Evolutionary conservation across 2,113 vertebrate genomes (phyloP), one percentile per base, ranked within the genome.

Genomic region (Festucalex cinctus): DNA sequence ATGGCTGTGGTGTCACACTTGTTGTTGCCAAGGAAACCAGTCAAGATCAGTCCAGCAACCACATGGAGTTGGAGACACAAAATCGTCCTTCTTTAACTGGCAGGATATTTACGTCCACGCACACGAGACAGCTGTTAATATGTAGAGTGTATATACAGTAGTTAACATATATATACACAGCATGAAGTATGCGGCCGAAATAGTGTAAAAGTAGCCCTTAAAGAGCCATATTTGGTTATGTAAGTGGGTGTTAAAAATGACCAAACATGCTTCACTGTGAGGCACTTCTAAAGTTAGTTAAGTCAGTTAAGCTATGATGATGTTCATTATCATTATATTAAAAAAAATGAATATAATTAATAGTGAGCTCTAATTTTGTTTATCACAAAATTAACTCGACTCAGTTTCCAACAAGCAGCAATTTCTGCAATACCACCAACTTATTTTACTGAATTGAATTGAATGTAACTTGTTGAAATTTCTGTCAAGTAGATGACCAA

Each of bases 21-120:
- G 66, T n/a, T n/a, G 86, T 86, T 89, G 86, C 85, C 88, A 89
- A 78, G 88, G 85, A 82, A 88, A 86, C 85, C 35, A 35, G 37
- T 71, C 63, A 60, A 57, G 70, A 68, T 73, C 62, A 61, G 24
- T 51, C 41, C 26, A n/a, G 61, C 61, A 76, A 73, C 65, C 78
- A n/a, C 32, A 39, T 14, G 6, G 35, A 37, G 35, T 60, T 37
- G 12, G 19, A 54, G 24, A 17, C 26, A 28, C 54, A 14, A 57
- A 57, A 60, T 37, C 35, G 2, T 4, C 20, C 35, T 22, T 17
- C 19, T 37, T 12, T n/a, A 37, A 37, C 35, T 3, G 20, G 19
- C 35, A 16, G 28, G 54, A 28, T 57, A 57, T 39, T 60, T 60
- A 60, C 1, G n/a, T 37, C 19, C 20, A 36, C 24, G 5, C 58